Evolutionary conservation across 1,140 invertebrate genomes (phyloP).

Genomic region (Acyrthosiphon pisum): DNA sequence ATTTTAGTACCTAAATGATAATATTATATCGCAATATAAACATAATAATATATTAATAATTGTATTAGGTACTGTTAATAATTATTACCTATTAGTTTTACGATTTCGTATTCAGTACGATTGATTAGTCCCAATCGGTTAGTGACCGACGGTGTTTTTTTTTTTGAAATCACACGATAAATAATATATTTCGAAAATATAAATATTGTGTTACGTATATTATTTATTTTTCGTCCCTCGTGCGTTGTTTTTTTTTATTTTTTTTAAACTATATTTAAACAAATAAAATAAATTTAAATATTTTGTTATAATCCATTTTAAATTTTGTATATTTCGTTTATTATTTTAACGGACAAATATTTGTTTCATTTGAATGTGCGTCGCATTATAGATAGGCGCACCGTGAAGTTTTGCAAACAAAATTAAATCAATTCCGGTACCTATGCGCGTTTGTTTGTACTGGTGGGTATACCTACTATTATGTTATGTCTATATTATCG

Average conservation of each 20-base stretch:
- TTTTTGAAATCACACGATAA: neutral
- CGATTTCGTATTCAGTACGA: too few species aligned
- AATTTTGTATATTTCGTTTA: neutral
- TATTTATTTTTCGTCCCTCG: neutral
- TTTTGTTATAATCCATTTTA: neutral
- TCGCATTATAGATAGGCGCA: neutral
- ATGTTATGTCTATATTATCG: conserved; percentile 5
- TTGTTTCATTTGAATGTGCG: neutral
- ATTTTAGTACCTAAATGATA: too few species aligned
- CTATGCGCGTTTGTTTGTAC: neutral
- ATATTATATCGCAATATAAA: too few species aligned
- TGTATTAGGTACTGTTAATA: too few species aligned
- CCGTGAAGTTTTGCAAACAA: neutral
- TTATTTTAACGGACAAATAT: conserved; percentile 6
- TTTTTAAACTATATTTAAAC: neutral
- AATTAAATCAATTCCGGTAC: conserved; percentile 12
- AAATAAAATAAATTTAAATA: neutral
- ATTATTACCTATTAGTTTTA: too few species aligned
- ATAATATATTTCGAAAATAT: neutral
- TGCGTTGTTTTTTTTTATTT: neutral
- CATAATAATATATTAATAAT: too few species aligned
- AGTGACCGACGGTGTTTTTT: neutral
- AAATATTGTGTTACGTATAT: neutral
- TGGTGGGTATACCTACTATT: neutral
- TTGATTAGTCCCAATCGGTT: too few species aligned